Base-by-base conservation (phyloP, 2,113 vertebrate species). In the Baryphthengus martii region DNA sequence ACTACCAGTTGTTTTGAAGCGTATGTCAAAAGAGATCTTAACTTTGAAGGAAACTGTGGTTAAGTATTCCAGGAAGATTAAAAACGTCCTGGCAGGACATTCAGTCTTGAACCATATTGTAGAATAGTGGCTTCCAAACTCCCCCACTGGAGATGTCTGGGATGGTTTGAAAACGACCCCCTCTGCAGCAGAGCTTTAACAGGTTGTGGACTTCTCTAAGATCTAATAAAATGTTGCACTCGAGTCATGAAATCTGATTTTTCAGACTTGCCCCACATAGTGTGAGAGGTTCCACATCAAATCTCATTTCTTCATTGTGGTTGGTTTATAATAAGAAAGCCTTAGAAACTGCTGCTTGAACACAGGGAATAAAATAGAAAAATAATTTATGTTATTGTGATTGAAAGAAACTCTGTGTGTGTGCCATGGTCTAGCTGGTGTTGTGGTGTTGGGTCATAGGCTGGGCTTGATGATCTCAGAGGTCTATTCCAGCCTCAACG, bases 241-340 rank as follows among this genome's bases (percentile, higher is more conserved):
- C 11, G n/a, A 45, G 5, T 45, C 23, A 65, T 17, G 44, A 86
- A 82, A 79, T 3, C 2, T 50, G 42, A n/a, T 63, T 53, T 93
- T 76, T 58, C 24, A 65, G 50, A 76, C 13, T 40, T 33, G 8
- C 1, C 8, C 14, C 15, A 17, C 3, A 2, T 17, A 39, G 8
- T 28, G 8, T n/a, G 33, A 42, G 7, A 68, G 8, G 6, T 68
- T 12, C 5, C 7, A 24, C 10, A 58, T 21, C 8, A 42, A 55
- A 66, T 58, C 10, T 6, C 4, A 70, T 35, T 55, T 59, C 44
- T 87, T 6, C 4, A 25, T 5, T 50, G 25, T 1, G 0, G 3
- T 23, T 90, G 0, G 4, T 25, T 90, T 67, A 63, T 28, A 63
- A 29, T 17, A 62, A 13, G 26, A 72, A 78, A 85, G 29, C 7